Conservation (phyloP, 2,888 invertebrate species). For the Phrixothrix hirtus region DNA sequence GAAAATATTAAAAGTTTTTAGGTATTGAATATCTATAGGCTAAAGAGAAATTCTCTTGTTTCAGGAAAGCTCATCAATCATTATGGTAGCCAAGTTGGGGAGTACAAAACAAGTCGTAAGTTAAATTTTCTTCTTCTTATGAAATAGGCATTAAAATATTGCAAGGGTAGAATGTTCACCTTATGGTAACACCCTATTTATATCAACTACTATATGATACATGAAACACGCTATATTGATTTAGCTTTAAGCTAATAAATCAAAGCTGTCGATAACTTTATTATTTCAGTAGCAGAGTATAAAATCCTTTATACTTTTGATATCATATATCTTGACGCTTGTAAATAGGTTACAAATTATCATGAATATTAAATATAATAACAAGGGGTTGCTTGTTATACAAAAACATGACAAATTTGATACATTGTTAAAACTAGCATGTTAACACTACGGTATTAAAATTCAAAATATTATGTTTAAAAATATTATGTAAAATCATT, state of each 20-base stretch:
- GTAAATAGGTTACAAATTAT: too few relatives aligned
- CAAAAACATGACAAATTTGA: too few relatives aligned
- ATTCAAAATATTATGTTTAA: too few relatives aligned
- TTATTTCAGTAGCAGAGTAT: slow-evolving; percentile 42
- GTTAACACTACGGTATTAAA: too few relatives aligned
- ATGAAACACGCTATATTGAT: slow-evolving; percentile 49
- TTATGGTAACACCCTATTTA: slow-evolving; percentile 31
- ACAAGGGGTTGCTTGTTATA: too few relatives aligned
- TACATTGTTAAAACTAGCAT: too few relatives aligned
- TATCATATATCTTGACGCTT: background rate
- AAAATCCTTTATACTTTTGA: slow-evolving; percentile 10
- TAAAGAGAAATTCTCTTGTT: slow-evolving; percentile 37
- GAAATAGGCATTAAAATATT: slow-evolving; percentile 24
- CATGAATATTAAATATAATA: too few relatives aligned
- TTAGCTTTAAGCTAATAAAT: slow-evolving; percentile 48
- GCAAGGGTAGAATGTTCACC: slow-evolving; percentile 31
- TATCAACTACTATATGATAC: slow-evolving; percentile 39
- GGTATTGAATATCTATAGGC: too few relatives aligned
- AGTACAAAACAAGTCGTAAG: slow-evolving; percentile 52
- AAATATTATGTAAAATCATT: too few relatives aligned
- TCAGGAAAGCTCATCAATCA: slow-evolving; percentile 52
- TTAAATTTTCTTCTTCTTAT: slow-evolving; percentile 35
- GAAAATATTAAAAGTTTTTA: slow-evolving; percentile 22
- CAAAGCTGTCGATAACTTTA: slow-evolving; percentile 51
- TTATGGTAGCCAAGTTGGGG: slow-evolving; percentile 48